phyloP scores from a whole-genome alignment of 2,113 vertebrate species.

The Piaya cayana region DNA sequence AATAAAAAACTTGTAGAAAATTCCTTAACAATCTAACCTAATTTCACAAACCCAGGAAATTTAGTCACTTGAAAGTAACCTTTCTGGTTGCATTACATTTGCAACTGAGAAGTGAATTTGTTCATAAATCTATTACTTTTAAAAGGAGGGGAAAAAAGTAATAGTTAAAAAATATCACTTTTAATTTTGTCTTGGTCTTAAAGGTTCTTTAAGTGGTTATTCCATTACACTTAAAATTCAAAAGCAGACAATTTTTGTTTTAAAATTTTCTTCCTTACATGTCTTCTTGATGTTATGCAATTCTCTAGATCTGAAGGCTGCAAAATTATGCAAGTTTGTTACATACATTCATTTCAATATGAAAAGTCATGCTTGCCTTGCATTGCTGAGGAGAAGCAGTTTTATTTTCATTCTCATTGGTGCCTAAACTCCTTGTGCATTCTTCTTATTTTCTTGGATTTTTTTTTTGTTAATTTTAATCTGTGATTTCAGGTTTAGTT shows the following conservation, averaged over 20 bases:
- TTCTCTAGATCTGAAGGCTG: not conserved
- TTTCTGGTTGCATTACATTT: not conserved
- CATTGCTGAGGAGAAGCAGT: not conserved
- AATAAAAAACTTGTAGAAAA: not conserved
- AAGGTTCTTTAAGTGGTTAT: not conserved
- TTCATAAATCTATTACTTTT: not conserved
- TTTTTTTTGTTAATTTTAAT: not conserved
- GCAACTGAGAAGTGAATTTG: not conserved
- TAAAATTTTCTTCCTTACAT: not conserved
- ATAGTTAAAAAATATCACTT: not conserved
- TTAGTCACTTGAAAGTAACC: not conserved
- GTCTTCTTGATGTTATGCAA: not conserved
- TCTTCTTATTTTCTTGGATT: not conserved
- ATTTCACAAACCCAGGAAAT: not conserved
- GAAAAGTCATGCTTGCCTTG: not conserved
- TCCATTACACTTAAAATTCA: not conserved
- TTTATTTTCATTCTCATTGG: not conserved
- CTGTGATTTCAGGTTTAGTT: conserved; percentile 48
- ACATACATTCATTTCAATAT: not conserved
- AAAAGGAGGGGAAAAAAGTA: not conserved
- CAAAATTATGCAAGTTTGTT: not conserved
- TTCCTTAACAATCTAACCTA: not conserved
- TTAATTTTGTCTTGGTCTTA: not conserved
- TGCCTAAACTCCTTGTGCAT: not conserved
- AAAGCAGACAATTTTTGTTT: not conserved